A percentile compares a stretch with the other conserved stretches of the same genome.
Conservation (phyloP, 2,113 vertebrate genomes). For the Hippocampus guttulatus region DNA sequence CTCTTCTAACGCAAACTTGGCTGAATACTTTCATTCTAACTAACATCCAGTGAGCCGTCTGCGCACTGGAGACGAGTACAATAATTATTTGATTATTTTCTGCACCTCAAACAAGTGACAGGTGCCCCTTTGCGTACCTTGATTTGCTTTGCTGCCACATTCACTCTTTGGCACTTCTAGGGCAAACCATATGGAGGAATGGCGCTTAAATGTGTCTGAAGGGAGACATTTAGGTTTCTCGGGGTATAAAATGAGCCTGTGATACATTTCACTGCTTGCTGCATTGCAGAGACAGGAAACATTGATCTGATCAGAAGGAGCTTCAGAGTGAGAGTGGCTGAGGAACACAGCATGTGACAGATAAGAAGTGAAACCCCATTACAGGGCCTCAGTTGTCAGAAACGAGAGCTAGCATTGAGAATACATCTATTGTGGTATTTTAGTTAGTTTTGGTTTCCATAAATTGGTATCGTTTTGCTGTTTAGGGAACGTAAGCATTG, state of each 20-base stretch:
- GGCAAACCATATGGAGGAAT: conserved; percentile 37
- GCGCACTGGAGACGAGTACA: conserved; percentile 3
- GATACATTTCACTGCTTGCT: conserved; percentile 58
- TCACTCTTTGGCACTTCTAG: conserved; percentile 35
- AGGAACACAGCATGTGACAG: conserved; percentile 47
- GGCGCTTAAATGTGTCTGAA: conserved; percentile 31
- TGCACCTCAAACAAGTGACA: conserved; percentile 16
- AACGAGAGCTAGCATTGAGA: conserved; percentile 25
- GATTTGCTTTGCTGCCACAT: conserved; percentile 42
- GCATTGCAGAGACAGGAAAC: conserved; percentile 64
- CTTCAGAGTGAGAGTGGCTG: conserved; percentile 43
- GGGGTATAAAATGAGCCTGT: conserved; percentile 43
- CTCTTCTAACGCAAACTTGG: conserved; percentile 5
- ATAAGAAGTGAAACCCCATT: conserved; percentile 44
- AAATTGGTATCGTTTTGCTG: background rate
- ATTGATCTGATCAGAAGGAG: conserved; percentile 65
- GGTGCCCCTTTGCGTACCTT: conserved; percentile 23
- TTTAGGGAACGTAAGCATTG: background rate
- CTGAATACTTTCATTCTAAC: conserved; percentile 27
- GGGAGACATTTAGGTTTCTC: conserved; percentile 40
- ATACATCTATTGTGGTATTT: conserved; percentile 13
- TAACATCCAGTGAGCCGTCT: background rate
- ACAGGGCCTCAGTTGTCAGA: conserved; percentile 38
- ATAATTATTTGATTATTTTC: conserved; percentile 26
- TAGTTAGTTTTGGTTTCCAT: conserved; percentile 11